Base-by-base conservation (phyloP, 1,140 invertebrate species). In the Ceratina australensis region DNA sequence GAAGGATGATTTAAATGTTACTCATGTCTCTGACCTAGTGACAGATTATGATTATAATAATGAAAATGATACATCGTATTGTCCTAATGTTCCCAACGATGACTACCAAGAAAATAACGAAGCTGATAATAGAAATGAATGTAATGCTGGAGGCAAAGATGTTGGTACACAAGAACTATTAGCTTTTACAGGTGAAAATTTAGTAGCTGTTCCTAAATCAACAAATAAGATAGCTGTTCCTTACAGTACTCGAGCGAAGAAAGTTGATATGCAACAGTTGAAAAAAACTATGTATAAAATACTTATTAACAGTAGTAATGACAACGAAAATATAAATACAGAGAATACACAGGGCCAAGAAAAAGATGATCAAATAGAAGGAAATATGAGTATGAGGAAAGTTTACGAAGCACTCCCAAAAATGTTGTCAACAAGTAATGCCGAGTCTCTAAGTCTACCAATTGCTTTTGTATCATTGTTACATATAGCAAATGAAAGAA, bases 401-500 rank as follows among this genome's bases (percentile, higher is more conserved):
- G 69, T 96, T 28, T 95, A 95, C 82, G 89, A 93, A n/a, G 84
- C 92, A 60, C 85, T 97, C 22, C 95, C 95, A 1, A 89, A 88
- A 26, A 92, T 93, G 72, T 85, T 97, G 10, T 93, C 93, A 0
- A 91, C 93, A 50, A 92, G 92, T 64, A 95, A 95, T 92, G 90
- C 93, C 33, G 94, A 95, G 75, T 95, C 96, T 75, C 90, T 97
- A 57, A 96, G 95, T 88, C 93, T 95, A 64, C 95, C 95, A 0
- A 92, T 97, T 50, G 95, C 95, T 2, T 95, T 97, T 91, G 94
- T 96, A 26, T 95, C 96, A 1, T 90, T 97, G 8, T 89, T 97
- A 3, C 96, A 97, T 93, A 90, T 97, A 69, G 95, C 95, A 18
- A 97, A 97, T 91, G 96, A 97, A 90, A 95, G 95, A 59, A 84